Evolutionary conservation across 2,888 invertebrate genomes (phyloP), one percentile per base, ranked within the genome.

Genomic region (Asteroscopus sphinx): DNA sequence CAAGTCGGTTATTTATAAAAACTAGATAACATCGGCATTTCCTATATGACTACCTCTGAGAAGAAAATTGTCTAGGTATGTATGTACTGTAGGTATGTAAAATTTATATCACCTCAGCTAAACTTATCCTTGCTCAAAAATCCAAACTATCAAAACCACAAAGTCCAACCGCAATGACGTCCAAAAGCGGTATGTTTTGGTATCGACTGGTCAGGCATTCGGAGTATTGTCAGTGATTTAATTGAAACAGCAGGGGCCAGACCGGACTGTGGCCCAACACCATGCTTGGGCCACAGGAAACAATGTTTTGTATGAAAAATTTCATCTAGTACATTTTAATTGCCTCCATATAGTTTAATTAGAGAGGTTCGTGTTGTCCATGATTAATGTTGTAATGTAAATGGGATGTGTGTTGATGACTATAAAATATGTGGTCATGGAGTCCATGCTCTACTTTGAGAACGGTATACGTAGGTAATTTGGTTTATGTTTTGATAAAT

Each of bases 201-300:
- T 89, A 85, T 84, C 75, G 87, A 85, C 86, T 86, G 86, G 83
- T 82, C 87, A 85, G 87, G 88, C 85, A 92, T 93, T 90, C 85
- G 79, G 90, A 90, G 91, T 91, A 93, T 92, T 93, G 93, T 93
- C 91, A 90, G 93, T 89, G 89, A 88, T 91, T 91, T 93, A 94
- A 94, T 93, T 93, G 93, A 93, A 94, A 94, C 94, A 93, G 94
- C 93, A 80, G 93, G 93, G 86, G 90, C 79, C 87, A 66, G 77
- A 73, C 72, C 80, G 68, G 78, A 81, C 85, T 77, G 58, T 79
- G 76, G 73, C 74, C 80, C 81, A 81, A 85, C 85, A 81, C 81
- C 74, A 76, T 71, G 71, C 58, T 77, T 76, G 78, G 79, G 82
- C 83, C 82, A 86, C 87, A 88, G 87, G 87, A 92, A 91, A 91